phyloP scores from a whole-genome alignment of 2,888 invertebrate genomes.

The Lasioglossum lativentre region DNA sequence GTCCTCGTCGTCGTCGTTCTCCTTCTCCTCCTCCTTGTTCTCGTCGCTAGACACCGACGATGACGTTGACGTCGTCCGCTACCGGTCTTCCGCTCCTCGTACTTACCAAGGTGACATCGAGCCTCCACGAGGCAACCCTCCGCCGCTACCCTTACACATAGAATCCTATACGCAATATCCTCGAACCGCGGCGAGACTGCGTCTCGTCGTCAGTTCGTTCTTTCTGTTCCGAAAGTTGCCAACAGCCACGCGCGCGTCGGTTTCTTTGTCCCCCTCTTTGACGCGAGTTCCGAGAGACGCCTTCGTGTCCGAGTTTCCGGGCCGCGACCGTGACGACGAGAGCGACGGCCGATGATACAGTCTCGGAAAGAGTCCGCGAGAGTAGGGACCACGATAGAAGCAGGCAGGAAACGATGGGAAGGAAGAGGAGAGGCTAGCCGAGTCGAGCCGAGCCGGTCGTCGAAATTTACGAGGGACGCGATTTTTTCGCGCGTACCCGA shows the following conservation, averaged over 20 bases:
- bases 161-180: background rate
- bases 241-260: background rate
- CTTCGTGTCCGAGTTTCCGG: slow-evolving; percentile 52
- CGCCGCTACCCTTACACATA: background rate
- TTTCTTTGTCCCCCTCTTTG: background rate
- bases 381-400: background rate
- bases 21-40: background rate
- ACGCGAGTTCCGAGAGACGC: slow-evolving; percentile 3
- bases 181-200: background rate
- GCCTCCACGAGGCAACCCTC: background rate
- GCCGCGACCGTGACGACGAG: slow-evolving; percentile 30
- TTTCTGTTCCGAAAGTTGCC: background rate
- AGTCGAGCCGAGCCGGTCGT: slow-evolving; percentile 22
- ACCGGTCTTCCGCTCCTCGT: slow-evolving; percentile 23
- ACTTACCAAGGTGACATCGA: slow-evolving; percentile 25
- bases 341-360: slow-evolving; percentile 10
- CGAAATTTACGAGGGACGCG: slow-evolving; percentile 60
- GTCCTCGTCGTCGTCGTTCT: background rate
- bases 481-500: slow-evolving; percentile 51
- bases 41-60: slow-evolving; percentile 26
- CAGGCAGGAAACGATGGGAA: background rate
- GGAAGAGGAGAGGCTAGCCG: background rate
- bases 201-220: slow-evolving; percentile 7
- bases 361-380: background rate
- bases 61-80: slow-evolving; percentile 12